Percentiles rank a stretch among this genome's conserved stretches.
Conservation (phyloP, 2,888 invertebrate genomes). For the Polyommatus iphigenia region DNA sequence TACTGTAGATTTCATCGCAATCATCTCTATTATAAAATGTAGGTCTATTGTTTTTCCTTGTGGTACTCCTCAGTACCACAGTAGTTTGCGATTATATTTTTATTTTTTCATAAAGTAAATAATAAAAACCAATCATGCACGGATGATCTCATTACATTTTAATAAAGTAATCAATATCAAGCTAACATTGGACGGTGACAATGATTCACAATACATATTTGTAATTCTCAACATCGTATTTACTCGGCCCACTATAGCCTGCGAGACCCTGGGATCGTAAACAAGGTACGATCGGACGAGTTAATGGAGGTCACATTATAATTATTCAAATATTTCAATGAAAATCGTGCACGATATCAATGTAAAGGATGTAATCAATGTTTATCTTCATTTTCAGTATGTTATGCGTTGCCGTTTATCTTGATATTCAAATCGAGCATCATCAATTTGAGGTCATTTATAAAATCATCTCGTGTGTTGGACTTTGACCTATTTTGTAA, state of each 20-base stretch:
- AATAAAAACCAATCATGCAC: background rate
- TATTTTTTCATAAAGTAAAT: background rate
- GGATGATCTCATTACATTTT: slow-evolving; percentile 1
- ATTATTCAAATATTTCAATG: slow-evolving; percentile 21
- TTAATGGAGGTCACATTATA: slow-evolving; percentile 21
- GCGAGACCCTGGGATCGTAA: background rate
- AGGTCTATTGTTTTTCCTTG: background rate
- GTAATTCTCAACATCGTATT: background rate
- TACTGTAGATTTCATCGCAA: background rate
- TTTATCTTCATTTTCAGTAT: slow-evolving; percentile 15
- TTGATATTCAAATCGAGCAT: background rate
- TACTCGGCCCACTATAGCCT: background rate
- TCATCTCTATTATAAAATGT: background rate
- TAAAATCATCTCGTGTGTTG: background rate
- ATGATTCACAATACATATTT: slow-evolving; percentile 19
- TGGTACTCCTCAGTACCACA: background rate
- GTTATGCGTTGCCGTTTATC: slow-evolving; percentile 4
- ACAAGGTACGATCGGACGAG: slow-evolving; percentile 1
- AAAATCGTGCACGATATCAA: slow-evolving; percentile 14
- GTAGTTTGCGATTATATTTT: no score
- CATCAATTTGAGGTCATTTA: background rate
- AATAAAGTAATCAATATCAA: background rate
- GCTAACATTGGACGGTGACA: background rate
- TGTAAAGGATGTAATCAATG: slow-evolving; percentile 18
- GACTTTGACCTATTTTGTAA: background rate